These are phyloP conservation scores for Cerceris ruficornis DNA, from an alignment of 2,888 invertebrate species.

Conservation along the genomic window DNA sequence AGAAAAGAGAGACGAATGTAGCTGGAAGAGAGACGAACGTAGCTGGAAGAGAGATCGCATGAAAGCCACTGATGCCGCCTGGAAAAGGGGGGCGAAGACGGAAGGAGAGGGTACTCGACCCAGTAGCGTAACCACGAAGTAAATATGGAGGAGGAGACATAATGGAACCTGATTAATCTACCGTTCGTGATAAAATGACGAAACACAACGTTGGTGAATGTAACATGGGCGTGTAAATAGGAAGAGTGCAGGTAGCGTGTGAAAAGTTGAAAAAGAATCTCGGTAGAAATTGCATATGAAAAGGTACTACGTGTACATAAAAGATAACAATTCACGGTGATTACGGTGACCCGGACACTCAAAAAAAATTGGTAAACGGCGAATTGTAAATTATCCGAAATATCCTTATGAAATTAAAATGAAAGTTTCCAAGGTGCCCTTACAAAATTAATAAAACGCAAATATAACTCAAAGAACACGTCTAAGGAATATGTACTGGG, in stretches of 20 bases:
- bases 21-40: slow-evolving; percentile 21
- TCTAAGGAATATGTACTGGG: too few relatives aligned
- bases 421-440: too few relatives aligned
- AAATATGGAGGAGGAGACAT: slow-evolving; percentile 25
- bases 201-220: slow-evolving; percentile 23
- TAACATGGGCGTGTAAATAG: slow-evolving; percentile 12
- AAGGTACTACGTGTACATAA: too few relatives aligned
- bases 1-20: slow-evolving; percentile 20
- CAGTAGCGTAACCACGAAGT: slow-evolving; percentile 56
- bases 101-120: slow-evolving; percentile 55
- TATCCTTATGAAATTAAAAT: too few relatives aligned
- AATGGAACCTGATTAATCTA: slow-evolving; percentile 39
- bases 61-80: slow-evolving; percentile 55
- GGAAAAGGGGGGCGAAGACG: slow-evolving; percentile 37
- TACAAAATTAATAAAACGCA: too few relatives aligned
- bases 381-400: too few relatives aligned
- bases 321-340: too few relatives aligned
- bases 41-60: slow-evolving; percentile 45
- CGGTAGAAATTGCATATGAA: too few relatives aligned
- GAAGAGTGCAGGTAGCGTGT: neutral
- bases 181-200: slow-evolving; percentile 29
- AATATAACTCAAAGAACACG: too few relatives aligned
- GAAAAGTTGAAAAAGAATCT: too few relatives aligned
- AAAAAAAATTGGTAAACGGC: too few relatives aligned
- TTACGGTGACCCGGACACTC: too few relatives aligned